Percentiles rank a stretch among this genome's conserved stretches.
Evolutionary conservation across 2,113 vertebrate species (phyloP).

Genomic region (Xyliphius kryptos): DNA sequence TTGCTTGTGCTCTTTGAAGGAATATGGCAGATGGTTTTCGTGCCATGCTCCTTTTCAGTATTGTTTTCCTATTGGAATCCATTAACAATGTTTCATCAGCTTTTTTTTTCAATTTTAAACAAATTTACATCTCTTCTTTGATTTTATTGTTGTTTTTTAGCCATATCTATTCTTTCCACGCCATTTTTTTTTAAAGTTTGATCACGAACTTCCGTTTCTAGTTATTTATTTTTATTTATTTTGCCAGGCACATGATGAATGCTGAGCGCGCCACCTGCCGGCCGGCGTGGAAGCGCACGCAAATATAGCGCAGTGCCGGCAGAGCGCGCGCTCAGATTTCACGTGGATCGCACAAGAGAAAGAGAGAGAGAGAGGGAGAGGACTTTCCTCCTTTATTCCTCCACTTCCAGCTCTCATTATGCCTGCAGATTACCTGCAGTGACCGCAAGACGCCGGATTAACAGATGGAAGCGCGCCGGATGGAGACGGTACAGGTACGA

Average conservation of each 20-base stretch:
- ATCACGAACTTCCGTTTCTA: no score
- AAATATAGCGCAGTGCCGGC: slow-evolving; percentile 18
- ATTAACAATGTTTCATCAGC: no score
- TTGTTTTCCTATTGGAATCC: no score
- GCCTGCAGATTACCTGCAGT: background rate
- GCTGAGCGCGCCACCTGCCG: slow-evolving; percentile 18
- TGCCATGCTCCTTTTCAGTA: no score
- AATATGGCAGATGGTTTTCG: no score
- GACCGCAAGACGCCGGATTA: background rate
- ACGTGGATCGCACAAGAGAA: background rate
- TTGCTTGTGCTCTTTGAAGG: no score
- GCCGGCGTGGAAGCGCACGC: slow-evolving; percentile 4
- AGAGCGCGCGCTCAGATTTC: slow-evolving; percentile 19
- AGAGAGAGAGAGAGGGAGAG: background rate
- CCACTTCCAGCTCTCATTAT: background rate
- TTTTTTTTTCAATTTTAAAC: no score
- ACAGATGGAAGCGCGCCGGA: background rate
- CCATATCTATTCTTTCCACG: no score
- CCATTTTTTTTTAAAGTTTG: no score
- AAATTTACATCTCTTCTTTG: no score
- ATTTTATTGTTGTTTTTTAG: no score
- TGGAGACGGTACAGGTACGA: background rate
- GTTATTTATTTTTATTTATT: no score
- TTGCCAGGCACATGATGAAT: background rate
- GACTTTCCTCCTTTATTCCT: slow-evolving; percentile 6